Evolutionary conservation across 2,113 vertebrate genomes (phyloP).

Genomic region (Phalacrocorax aristotelis): DNA sequence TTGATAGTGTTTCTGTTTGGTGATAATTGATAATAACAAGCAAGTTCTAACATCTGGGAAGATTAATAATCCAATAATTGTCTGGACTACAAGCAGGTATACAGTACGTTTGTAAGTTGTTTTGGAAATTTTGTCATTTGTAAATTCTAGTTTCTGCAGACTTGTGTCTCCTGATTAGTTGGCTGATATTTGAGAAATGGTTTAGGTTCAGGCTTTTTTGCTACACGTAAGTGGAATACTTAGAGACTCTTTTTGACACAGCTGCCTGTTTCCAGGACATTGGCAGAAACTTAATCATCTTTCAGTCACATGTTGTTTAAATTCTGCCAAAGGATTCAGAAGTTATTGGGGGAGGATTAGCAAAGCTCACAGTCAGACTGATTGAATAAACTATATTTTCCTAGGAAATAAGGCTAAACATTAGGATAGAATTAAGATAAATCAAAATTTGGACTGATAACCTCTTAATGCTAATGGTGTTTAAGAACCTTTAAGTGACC

Average conservation of each 20-base stretch:
- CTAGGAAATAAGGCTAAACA: background rate
- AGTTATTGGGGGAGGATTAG: background rate
- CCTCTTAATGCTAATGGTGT: background rate
- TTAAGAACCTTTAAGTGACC: background rate
- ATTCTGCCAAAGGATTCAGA: background rate
- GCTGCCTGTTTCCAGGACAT: background rate
- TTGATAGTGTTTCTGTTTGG: background rate
- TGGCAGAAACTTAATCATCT: background rate
- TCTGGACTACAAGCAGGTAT: background rate
- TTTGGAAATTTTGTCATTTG: background rate
- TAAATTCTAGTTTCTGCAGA: background rate
- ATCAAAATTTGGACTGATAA: background rate
- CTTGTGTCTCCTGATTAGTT: background rate
- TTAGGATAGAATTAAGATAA: background rate
- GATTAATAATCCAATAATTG: background rate
- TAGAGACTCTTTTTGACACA: background rate
- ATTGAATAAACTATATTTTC: background rate
- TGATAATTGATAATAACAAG: background rate
- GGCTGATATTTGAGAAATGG: background rate
- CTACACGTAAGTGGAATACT: background rate
- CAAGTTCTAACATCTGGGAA: background rate
- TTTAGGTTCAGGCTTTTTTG: background rate
- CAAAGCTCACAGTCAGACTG: background rate
- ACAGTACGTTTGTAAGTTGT: too few species aligned
- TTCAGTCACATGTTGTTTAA: background rate